These are phyloP conservation scores for Capra hircus DNA, from an alignment of 2,113 vertebrate genomes.

Conservation along the genomic window DNA sequence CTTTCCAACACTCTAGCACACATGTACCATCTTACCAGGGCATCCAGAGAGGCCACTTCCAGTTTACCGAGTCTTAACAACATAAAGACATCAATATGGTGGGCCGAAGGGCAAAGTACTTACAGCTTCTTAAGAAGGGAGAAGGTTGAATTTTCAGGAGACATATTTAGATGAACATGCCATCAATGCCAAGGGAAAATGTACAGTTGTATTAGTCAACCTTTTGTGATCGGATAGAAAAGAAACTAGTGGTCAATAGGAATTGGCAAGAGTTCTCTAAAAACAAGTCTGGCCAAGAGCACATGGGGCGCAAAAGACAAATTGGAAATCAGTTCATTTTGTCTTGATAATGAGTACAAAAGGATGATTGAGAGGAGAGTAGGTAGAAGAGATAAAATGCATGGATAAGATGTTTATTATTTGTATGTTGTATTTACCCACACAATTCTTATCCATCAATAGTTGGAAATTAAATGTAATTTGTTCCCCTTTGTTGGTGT, in stretches of 20 bases:
- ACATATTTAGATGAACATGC: background rate
- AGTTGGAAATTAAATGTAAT: background rate
- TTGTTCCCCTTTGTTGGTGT: background rate
- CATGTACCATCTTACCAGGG: background rate
- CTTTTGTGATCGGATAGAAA: background rate
- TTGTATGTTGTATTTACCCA: background rate
- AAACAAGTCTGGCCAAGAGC: background rate
- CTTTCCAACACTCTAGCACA: background rate
- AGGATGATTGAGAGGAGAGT: background rate
- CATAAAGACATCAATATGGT: background rate
- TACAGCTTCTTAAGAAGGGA: background rate
- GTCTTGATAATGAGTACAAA: background rate
- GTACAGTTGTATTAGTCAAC: background rate
- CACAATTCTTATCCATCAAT: background rate
- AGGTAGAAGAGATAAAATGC: background rate
- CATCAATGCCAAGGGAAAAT: background rate
- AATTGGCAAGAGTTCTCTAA: background rate
- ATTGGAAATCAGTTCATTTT: background rate
- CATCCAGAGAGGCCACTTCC: background rate
- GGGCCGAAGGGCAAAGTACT: background rate
- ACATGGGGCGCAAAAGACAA: background rate
- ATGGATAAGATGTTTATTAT: background rate
- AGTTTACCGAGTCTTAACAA: background rate
- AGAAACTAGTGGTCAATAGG: background rate
- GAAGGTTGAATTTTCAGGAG: background rate